Base-by-base conservation (phyloP, 2,888 invertebrate genomes). In the Cosmorhoe ocellata region DNA sequence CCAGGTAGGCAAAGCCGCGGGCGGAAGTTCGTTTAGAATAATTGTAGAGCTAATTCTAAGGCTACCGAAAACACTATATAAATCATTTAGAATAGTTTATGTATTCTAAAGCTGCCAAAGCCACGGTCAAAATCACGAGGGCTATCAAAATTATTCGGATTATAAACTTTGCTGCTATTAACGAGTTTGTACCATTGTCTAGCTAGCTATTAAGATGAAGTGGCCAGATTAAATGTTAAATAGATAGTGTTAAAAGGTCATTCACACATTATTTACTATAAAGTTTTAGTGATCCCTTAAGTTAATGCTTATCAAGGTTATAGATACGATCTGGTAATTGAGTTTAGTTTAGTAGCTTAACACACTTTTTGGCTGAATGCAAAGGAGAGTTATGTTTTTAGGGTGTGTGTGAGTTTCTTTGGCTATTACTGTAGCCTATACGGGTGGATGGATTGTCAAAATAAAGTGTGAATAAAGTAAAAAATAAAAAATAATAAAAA, bases 181-280 rank as follows among this genome's bases (percentile, higher is more conserved):
- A 49, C 12, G 42, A 55, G 38, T 45, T 58, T 33, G 34, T 46
- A 44, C 61, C 48, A 63, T 60, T 64, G 63, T 65, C 61, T 66
- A 51, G 42, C 52, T 56, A 51, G 49, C 60, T 62, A 62, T 61
- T 59, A 59, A 64, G 67, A 67, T 67, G 63, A 55, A 60, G 52
- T 58, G 44, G 36, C 40, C n/a, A 58, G 67, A 67, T 67, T 60
- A 64, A 50, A 66, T 64, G 63, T 42, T 50, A 59, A 66, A 47
- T 34, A 56, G 52, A 55, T 59, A 61, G 58, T 63, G 61, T 59
- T 59, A 61, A 59, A 57, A 59, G 63, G 58, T 63, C 58, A 48
- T 63, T 63, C 61, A 56, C 63, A 61, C 51, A 56, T 52, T 59
- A 58, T 58, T 59, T 46, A 49, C 51, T 55, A 59, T 53, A 57